A percentile compares a stretch with the other conserved stretches of the same genome.
Conservation (phyloP, 2,888 invertebrate genomes). For the Tridacna gigas region DNA sequence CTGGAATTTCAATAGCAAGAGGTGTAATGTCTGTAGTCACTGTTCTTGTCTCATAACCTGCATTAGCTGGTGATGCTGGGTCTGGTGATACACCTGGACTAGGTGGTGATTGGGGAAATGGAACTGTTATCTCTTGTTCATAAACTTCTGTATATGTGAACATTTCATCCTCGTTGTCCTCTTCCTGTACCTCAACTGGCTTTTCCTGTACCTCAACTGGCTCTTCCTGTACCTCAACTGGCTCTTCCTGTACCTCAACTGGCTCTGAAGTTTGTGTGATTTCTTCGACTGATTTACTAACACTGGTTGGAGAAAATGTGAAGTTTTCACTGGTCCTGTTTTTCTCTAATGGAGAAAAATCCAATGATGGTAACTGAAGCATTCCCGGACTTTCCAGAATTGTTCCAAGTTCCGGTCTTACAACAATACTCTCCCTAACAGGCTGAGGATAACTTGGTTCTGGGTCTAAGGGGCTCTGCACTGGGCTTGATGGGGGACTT, state of each 20-base stretch:
- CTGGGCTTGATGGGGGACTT: conserved; percentile 34
- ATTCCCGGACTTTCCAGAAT: conserved; percentile 19
- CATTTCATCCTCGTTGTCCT: neutral
- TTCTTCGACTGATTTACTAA: neutral
- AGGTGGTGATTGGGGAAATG: neutral
- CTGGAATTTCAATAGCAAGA: conserved; percentile 47
- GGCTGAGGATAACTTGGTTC: neutral
- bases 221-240: neutral
- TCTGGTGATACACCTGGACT: neutral
- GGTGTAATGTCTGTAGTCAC: neutral
- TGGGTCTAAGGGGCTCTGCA: neutral
- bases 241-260: neutral
- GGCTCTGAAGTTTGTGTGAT: neutral
- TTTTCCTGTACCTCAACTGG: neutral
- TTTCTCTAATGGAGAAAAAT: conserved; percentile 51
- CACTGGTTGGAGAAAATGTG: conserved; percentile 3
- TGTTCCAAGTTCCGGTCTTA: conserved; percentile 1
- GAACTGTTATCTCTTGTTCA: neutral
- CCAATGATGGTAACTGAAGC: conserved; percentile 54
- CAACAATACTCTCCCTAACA: conserved; percentile 3
- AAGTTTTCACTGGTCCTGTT: neutral
- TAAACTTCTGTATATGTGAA: conserved; percentile 1
- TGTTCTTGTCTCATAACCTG: neutral
- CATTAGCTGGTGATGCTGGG: neutral
- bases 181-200: neutral